Conservation (phyloP, 2,113 vertebrate genomes). For the Columbina picui region DNA sequence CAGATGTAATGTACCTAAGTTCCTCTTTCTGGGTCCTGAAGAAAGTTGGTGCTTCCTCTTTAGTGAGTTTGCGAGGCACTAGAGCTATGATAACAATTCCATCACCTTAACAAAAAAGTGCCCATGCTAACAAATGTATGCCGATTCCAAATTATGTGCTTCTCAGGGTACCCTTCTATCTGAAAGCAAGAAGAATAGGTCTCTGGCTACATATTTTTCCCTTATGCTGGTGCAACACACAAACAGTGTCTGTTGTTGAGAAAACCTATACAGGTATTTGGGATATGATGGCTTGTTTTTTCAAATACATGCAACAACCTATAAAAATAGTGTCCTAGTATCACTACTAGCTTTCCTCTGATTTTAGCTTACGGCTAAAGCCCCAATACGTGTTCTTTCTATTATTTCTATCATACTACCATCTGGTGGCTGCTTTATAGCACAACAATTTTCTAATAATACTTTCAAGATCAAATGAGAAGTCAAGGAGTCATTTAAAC, state of each 20-base stretch:
- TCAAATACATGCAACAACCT: neutral
- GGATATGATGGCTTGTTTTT: neutral
- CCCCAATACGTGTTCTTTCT: neutral
- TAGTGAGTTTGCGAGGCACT: neutral
- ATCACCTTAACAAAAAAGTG: neutral
- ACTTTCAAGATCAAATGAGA: neutral
- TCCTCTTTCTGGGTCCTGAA: neutral
- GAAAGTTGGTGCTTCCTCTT: neutral
- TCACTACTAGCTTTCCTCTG: neutral
- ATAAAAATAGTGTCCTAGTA: neutral
- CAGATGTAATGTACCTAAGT: neutral
- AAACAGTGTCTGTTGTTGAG: neutral
- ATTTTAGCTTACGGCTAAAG: neutral
- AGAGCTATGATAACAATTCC: neutral
- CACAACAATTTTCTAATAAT: neutral
- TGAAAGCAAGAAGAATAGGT: neutral
- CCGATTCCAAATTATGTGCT: accelerated
- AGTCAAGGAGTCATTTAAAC: neutral
- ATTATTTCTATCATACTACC: neutral
- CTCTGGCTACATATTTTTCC: neutral
- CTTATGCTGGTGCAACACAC: neutral
- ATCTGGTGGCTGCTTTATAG: neutral
- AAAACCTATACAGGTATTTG: neutral
- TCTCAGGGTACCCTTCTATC: neutral
- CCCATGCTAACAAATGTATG: accelerated